Evolutionary conservation across 2,888 invertebrate genomes (phyloP).

Genomic region (Cheilosia scutellata): DNA sequence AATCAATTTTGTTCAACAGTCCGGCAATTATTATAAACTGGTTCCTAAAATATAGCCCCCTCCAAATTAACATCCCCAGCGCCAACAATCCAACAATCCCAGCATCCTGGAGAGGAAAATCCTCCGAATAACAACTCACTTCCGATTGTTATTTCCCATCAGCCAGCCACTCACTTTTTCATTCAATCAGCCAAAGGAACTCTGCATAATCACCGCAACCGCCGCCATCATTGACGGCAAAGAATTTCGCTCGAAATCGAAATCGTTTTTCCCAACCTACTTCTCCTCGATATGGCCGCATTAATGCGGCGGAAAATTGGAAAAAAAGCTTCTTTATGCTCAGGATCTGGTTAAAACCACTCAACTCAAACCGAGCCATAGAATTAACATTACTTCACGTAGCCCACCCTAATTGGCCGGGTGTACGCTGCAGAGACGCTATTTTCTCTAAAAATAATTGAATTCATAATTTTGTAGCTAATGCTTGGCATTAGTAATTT

Average conservation of each 20-base stretch:
- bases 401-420: conserved; percentile 62
- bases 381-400: conserved; percentile 71
- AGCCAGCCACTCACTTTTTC: conserved; percentile 31
- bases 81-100: conserved; percentile 29
- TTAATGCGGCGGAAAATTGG: conserved; percentile 71
- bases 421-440: neutral
- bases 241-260: conserved; percentile 36
- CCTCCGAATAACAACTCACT: conserved; percentile 62
- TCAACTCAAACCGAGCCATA: conserved; percentile 37
- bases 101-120: conserved; percentile 31
- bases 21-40: conserved; percentile 64
- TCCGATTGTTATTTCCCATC: conserved; percentile 55
- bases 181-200: conserved; percentile 55
- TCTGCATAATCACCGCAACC: conserved; percentile 70
- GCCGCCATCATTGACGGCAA: conserved; percentile 45
- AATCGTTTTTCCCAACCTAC: conserved; percentile 62
- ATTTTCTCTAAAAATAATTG: conserved; percentile 60
- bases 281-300: conserved; percentile 27
- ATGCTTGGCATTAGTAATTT: conserved; percentile 66
- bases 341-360: conserved; percentile 59
- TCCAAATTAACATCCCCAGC: no score
- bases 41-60: conserved; percentile 35
- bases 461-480: conserved; percentile 73
- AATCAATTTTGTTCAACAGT: conserved; percentile 49
- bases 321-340: conserved; percentile 23